Evolutionary conservation across 2,888 invertebrate species (phyloP), one percentile per base, ranked within the genome.

Genomic region (Anagyrus pseudococci): DNA sequence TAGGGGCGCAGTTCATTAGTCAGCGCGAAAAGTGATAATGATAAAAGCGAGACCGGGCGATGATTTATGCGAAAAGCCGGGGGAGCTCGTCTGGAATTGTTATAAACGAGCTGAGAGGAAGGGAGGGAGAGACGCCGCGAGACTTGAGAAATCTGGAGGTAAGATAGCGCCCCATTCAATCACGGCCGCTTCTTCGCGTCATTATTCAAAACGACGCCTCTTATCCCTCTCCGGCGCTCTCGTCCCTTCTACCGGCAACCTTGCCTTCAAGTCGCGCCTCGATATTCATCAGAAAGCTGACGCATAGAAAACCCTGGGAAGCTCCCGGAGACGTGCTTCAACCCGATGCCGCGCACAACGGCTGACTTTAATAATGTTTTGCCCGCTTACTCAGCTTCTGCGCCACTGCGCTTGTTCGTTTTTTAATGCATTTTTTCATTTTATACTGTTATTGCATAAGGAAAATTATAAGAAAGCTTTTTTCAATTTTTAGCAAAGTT

Each of bases 111-210:
- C 26, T 1, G 19, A 23, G 20, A 15, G 17, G 6, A 6, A 37
- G 29, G 33, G 8, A 40, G 15, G 19, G 41, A 41, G 47, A 22
- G 8, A n/a, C n/a, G n/a, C n/a, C 43, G 41, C 2, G 49, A 48
- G 60, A 55, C 66, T 66, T 60, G 67, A 67, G 67, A 67, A 67
- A 67, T 67, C 64, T 58, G 64, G 53, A 63, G 66, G 66, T 63
- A 58, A 66, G 66, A 59, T 63, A 61, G 47, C 60, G 58, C 46
- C 47, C 66, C 58, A 66, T 66, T 66, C 66, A 66, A 66, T 66
- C 63, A 66, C 60, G 60, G 43, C 20, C 58, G 58, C 67, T 67
- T 67, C 64, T 67, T 67, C 52, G 67, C 56, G 53, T 64, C 62
- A 64, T 67, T 67, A 67, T 67, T 67, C 67, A 67, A 67, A 64